These are phyloP conservation scores for Lepidurus apus DNA, from an alignment of 1,140 invertebrate genomes.

Conservation along the genomic window DNA sequence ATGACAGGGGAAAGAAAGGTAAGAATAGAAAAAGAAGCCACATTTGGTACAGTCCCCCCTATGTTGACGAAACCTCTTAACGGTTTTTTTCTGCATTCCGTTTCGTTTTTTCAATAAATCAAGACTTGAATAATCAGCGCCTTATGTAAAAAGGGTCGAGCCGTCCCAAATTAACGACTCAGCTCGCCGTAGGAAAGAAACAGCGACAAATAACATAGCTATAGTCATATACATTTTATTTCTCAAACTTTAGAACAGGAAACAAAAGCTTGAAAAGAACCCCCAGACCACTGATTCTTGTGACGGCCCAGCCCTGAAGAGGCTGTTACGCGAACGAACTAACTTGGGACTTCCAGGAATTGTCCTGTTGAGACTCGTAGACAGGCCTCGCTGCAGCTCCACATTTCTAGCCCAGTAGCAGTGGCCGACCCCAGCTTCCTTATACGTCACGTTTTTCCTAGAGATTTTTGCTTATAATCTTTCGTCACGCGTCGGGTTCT, in stretches of 20 bases:
- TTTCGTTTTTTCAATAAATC: no score
- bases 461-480: not conserved
- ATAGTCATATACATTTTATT: no score
- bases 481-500: not conserved
- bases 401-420: not conserved
- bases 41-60: no score
- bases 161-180: no score
- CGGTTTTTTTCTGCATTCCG: no score
- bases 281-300: not conserved
- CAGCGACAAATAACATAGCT: no score
- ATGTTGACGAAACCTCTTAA: no score
- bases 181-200: no score
- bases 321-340: not conserved
- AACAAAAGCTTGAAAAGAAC: not conserved
- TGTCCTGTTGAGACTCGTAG: not conserved
- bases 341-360: constrained; percentile 1
- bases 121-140: no score
- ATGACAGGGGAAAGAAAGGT: not conserved
- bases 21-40: no score
- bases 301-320: not conserved
- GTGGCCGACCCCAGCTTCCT: not conserved
- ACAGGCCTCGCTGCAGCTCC: not conserved
- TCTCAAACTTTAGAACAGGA: not conserved
- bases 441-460: not conserved
- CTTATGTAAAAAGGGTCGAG: no score